A percentile compares a stretch with the other conserved stretches of the same genome.
Evolutionary conservation across 2,113 vertebrate species (phyloP).

Genomic region (Rafetus swinhoei): DNA sequence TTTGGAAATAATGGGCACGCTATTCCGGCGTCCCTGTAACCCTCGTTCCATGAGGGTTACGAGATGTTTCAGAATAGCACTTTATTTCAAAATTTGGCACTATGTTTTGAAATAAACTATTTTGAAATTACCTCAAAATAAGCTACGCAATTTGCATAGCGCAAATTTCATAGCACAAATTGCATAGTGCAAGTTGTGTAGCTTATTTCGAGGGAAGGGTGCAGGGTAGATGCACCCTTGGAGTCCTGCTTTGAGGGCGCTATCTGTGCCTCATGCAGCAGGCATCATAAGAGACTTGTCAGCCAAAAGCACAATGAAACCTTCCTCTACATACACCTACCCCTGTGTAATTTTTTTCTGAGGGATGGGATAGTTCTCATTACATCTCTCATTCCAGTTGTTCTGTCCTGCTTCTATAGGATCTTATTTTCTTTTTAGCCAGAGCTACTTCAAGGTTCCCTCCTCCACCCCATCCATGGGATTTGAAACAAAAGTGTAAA

Average conservation of each 20-base stretch:
- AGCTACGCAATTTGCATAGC: too few relatives aligned
- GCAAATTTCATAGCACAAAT: too few relatives aligned
- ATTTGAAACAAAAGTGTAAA: slow-evolving; percentile 51
- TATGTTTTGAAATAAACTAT: too few relatives aligned
- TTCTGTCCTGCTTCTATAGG: slow-evolving; percentile 13
- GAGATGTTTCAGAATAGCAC: too few relatives aligned
- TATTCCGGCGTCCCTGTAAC: too few relatives aligned
- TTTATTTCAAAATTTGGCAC: too few relatives aligned
- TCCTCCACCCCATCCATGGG: neutral
- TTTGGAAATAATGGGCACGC: too few relatives aligned
- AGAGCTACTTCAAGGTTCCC: neutral
- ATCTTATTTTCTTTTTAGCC: slow-evolving; percentile 7
- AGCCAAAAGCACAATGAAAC: slow-evolving; percentile 33
- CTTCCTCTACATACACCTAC: slow-evolving; percentile 33
- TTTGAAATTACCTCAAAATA: too few relatives aligned
- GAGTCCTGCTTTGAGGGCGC: neutral
- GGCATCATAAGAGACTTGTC: neutral
- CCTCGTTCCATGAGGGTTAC: too few relatives aligned
- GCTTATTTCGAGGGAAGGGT: too few relatives aligned
- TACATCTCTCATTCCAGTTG: neutral
- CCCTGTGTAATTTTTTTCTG: neutral
- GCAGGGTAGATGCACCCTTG: too few relatives aligned
- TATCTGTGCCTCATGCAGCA: neutral
- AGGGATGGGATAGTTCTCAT: neutral
- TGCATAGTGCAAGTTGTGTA: too few relatives aligned